Evolutionary conservation across 2,888 invertebrate genomes (phyloP), one percentile per base, ranked within the genome.

Genomic region (Tetranychus piercei): DNA sequence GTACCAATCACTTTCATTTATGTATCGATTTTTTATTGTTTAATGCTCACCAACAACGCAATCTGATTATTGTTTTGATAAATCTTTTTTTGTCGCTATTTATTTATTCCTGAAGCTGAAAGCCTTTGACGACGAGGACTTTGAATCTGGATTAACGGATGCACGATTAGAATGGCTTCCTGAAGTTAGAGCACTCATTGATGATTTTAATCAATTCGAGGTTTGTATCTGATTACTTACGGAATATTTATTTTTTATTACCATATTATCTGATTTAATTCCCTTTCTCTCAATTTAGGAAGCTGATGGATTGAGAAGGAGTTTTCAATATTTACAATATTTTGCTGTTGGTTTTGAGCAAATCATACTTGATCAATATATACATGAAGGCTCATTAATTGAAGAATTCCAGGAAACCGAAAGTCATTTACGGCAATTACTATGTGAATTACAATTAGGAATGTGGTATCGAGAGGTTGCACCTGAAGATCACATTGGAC

Each of bases 331-430:
- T 86, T 83, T 90, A 81, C 89, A 90, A 82, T 87, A 86, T 83
- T 85, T 88, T 77, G 88, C 89, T 1, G 88, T 89, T 7, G 88
- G 87, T 45, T 81, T 90, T 75, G 87, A 89, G 80, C 87, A 87
- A 79, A 85, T 89, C 73, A 84, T 85, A 65, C 83, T 84, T 82
- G 87, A 88, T 78, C 85, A 86, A 78, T 84, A 86, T 34, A 84
- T 86, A 71, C 81, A 84, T 78, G 80, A 81, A 55, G 82, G 82
- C 8, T 79, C 80, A 44, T 86, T 86, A 80, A 80, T 82, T 76
- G 81, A 83, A 18, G 83, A 87, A 76, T 88, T 89, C 81, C 84
- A 83, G 73, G 83, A 85, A 70, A 85, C 87, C 72, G 87, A 88
- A 82, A 84, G 84, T 80, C 83, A 87, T 75, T 85, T 88, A 74